Percentiles rank a stretch among this genome's conserved stretches.
phyloP scores from a whole-genome alignment of 2,797 vertebrate genomes.

The Pseudotriccus pelzelni region DNA sequence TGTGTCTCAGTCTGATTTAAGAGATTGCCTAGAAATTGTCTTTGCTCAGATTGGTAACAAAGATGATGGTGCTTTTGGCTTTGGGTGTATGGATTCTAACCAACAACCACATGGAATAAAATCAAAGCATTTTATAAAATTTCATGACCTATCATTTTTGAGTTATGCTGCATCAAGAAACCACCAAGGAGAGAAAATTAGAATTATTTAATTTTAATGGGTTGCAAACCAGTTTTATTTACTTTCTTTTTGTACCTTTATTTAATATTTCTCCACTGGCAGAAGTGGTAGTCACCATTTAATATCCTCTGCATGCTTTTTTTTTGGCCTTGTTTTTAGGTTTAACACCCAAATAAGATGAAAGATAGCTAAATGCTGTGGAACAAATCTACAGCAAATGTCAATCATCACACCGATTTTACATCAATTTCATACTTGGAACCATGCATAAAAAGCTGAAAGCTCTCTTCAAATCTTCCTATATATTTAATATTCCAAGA shows the following conservation, averaged over 20 bases:
- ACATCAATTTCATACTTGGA: conserved; percentile 9
- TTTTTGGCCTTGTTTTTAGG: background rate
- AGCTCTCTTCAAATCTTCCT: background rate
- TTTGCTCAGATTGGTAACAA: background rate
- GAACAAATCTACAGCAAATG: background rate
- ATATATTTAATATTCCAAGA: conserved; percentile 22
- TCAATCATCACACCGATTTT: conserved; percentile 19
- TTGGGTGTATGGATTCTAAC: background rate
- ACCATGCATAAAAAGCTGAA: background rate
- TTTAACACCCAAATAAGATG: background rate
- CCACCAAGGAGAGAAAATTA: background rate
- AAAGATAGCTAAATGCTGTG: background rate
- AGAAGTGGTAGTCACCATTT: background rate
- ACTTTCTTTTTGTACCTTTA: background rate
- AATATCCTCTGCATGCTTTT: background rate
- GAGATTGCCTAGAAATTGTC: background rate
- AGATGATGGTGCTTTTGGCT: background rate
- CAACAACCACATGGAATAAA: background rate
- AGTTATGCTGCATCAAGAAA: background rate
- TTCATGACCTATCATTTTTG: background rate
- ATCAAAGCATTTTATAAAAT: background rate
- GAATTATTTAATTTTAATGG: background rate
- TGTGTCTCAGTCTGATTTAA: background rate
- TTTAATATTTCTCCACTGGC: background rate
- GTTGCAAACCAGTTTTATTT: background rate